Percentiles rank a stretch among this genome's conserved stretches.
These are phyloP conservation scores for Cheiracanthium punctorium DNA, from an alignment of 2,888 invertebrate genomes.

Conservation along the genomic window DNA sequence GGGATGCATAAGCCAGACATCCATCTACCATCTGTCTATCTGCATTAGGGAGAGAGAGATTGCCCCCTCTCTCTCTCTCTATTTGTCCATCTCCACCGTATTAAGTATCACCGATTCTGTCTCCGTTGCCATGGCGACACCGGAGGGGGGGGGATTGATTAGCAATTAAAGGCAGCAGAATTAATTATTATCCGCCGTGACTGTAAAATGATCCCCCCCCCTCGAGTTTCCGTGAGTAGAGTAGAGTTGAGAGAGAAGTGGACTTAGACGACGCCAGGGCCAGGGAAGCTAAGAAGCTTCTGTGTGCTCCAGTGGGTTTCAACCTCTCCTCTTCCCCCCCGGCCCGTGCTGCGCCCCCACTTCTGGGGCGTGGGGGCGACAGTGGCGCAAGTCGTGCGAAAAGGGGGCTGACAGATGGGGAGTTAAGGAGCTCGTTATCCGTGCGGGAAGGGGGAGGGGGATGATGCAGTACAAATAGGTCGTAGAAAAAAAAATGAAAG, in stretches of 20 bases:
- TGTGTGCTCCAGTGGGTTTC: background rate
- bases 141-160: slow-evolving; percentile 71
- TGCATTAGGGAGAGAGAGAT: background rate
- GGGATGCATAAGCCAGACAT: background rate
- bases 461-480: no score
- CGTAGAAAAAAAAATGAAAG: no score
- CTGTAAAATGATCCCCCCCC: slow-evolving; percentile 71
- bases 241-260: slow-evolving; percentile 48
- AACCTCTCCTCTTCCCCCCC: no score
- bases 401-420: no score
- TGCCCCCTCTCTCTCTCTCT: slow-evolving; percentile 11
- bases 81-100: slow-evolving; percentile 63
- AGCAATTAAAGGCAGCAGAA: slow-evolving; percentile 72
- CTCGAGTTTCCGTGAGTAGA: slow-evolving; percentile 69
- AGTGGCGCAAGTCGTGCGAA: no score
- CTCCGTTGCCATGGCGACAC: slow-evolving; percentile 62
- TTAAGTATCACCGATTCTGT: slow-evolving; percentile 34
- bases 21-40: background rate
- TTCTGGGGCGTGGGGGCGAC: no score
- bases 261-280: slow-evolving; percentile 7
- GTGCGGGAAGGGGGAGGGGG: no score
- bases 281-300: background rate
- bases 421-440: no score
- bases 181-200: slow-evolving; percentile 72
- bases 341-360: no score